These are phyloP conservation scores for Thereva nobilitata DNA, from an alignment of 2,888 invertebrate species.

Conservation along the genomic window DNA sequence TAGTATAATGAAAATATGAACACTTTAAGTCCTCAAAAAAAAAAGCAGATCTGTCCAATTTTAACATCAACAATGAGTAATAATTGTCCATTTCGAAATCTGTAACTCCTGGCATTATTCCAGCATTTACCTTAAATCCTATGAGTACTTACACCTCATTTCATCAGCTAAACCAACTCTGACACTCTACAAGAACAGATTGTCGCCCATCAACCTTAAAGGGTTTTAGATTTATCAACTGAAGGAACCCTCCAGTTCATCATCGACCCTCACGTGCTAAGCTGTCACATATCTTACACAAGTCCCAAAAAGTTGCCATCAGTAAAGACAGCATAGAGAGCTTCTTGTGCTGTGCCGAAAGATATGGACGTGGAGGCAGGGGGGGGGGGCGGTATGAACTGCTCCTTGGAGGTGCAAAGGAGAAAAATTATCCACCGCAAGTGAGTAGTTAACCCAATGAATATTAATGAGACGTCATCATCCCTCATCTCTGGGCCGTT, in stretches of 20 bases:
- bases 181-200: slow-evolving; percentile 16
- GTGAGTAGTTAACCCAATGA: slow-evolving; percentile 50
- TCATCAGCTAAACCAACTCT: slow-evolving; percentile 15
- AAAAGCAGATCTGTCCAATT: too few relatives aligned
- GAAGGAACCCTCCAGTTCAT: slow-evolving; percentile 13
- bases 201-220: slow-evolving; percentile 25
- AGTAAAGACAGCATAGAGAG: slow-evolving; percentile 2
- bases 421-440: slow-evolving; percentile 34
- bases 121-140: too few relatives aligned
- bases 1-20: too few relatives aligned
- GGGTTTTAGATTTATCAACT: slow-evolving; percentile 21
- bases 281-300: slow-evolving; percentile 20
- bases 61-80: too few relatives aligned
- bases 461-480: slow-evolving; percentile 59
- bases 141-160: slow-evolving; percentile 2
- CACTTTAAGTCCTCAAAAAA: too few relatives aligned
- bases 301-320: slow-evolving; percentile 17
- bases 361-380: too few relatives aligned
- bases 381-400: not conserved
- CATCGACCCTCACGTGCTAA: slow-evolving; percentile 29
- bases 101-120: too few relatives aligned
- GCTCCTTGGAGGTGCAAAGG: slow-evolving; percentile 4
- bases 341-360: not conserved
- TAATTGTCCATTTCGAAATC: too few relatives aligned
- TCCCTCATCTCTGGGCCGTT: slow-evolving; percentile 24